These are phyloP conservation scores for Pectinophora gossypiella DNA, from an alignment of 1,140 invertebrate genomes.

Conservation along the genomic window DNA sequence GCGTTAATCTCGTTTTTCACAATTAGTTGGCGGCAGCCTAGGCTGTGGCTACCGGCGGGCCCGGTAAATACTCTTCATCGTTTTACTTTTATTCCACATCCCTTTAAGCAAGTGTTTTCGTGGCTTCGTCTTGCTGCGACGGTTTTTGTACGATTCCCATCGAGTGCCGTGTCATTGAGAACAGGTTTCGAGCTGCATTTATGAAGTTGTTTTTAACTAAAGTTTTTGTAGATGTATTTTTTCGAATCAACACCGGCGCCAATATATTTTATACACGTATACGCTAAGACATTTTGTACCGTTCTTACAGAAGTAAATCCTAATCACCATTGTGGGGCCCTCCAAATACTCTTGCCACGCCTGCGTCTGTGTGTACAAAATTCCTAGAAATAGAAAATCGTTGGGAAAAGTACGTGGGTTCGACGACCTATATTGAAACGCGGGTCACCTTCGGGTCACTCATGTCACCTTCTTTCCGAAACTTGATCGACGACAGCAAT, in stretches of 20 bases:
- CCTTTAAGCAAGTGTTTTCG: neutral
- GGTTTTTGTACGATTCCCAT: neutral
- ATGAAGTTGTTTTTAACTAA: neutral
- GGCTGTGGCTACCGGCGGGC: neutral
- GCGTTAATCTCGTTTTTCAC: neutral
- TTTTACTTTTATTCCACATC: neutral
- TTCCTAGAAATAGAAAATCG: no score
- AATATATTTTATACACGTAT: no score
- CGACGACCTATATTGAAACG: neutral
- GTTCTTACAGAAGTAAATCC: no score
- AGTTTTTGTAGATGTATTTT: no score
- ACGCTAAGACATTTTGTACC: no score
- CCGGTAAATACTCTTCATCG: neutral
- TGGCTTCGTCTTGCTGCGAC: neutral
- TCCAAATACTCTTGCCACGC: no score
- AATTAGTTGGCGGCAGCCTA: neutral
- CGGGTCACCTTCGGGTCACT: neutral
- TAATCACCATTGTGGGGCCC: no score
- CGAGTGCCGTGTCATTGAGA: neutral
- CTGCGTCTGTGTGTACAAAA: no score
- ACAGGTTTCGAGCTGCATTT: neutral
- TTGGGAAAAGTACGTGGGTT: no score
- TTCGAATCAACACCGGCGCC: neutral
- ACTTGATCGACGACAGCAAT: neutral
- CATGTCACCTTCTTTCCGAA: neutral